Evolutionary conservation across 2,113 vertebrate species (phyloP).

Genomic region (Muntiacus muntjak): DNA sequence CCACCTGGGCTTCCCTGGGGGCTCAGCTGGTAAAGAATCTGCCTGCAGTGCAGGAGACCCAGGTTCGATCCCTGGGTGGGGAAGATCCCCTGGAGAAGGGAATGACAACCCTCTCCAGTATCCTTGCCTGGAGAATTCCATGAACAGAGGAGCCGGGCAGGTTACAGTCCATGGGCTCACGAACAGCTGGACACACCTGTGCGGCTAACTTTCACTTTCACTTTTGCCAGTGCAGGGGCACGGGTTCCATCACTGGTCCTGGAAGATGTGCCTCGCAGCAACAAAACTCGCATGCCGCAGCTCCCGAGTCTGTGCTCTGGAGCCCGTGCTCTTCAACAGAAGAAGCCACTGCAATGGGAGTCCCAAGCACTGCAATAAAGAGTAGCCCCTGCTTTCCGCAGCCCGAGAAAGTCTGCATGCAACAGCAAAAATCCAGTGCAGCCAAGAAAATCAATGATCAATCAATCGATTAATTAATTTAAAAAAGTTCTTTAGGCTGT

Average conservation of each 20-base stretch:
- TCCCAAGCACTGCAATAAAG: fast-evolving
- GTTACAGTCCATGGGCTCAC: not conserved
- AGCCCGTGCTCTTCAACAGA: not conserved
- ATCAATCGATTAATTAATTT: not conserved
- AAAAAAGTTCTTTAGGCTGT: not conserved
- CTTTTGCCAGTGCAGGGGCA: not conserved
- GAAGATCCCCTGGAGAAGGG: not conserved
- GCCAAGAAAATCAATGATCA: not conserved
- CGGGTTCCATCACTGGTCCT: not conserved
- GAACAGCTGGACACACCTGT: not conserved
- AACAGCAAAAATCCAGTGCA: not conserved
- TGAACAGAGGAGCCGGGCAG: not conserved
- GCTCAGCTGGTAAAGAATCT: not conserved
- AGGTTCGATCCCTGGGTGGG: not conserved
- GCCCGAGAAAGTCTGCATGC: fast-evolving
- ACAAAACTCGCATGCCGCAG: not conserved
- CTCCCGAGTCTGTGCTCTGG: not conserved
- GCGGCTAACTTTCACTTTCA: not conserved
- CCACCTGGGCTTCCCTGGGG: not conserved
- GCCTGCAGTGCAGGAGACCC: not conserved
- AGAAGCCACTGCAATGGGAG: not conserved
- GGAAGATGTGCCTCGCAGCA: not conserved
- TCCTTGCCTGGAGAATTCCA: not conserved
- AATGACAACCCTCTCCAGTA: not conserved
- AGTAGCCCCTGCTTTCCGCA: not conserved